These are phyloP conservation scores for Phortica variegata DNA, from an alignment of 1,140 invertebrate genomes.

Conservation along the genomic window DNA sequence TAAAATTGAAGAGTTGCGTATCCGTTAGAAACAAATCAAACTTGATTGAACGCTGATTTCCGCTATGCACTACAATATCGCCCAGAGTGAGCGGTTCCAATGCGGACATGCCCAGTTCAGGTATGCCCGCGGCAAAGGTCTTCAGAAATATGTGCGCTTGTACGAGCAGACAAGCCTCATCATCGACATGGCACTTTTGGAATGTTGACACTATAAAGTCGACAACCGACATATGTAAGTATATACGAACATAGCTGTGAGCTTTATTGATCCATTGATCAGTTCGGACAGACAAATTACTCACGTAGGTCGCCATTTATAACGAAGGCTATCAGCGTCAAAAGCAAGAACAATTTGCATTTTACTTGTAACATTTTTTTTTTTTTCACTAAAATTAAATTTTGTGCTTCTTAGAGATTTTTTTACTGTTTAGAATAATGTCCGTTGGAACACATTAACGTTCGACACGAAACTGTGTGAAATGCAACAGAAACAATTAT, in stretches of 20 bases:
- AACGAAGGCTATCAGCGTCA: neutral
- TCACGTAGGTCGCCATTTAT: neutral
- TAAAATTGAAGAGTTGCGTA: slow-evolving; percentile 21
- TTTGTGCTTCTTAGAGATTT: too few relatives aligned
- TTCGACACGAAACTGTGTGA: too few relatives aligned
- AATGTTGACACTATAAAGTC: too few relatives aligned
- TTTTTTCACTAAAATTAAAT: too few relatives aligned
- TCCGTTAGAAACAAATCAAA: slow-evolving; percentile 23
- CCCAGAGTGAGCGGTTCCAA: slow-evolving; percentile 25
- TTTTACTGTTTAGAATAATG: too few relatives aligned
- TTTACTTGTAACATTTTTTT: neutral
- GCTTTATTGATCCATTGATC: neutral
- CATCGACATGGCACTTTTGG: neutral
- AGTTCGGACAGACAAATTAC: neutral
- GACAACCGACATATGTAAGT: slow-evolving; percentile 19
- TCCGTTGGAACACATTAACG: too few relatives aligned
- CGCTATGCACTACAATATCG: slow-evolving; percentile 16
- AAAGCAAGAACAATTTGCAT: neutral
- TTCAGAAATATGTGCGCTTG: slow-evolving; percentile 20
- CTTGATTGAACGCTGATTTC: slow-evolving; percentile 20
- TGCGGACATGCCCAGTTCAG: slow-evolving; percentile 6
- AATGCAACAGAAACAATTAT: too few relatives aligned
- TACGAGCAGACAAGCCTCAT: slow-evolving; percentile 21
- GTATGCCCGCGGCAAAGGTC: slow-evolving; percentile 20
- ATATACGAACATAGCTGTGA: neutral